phyloP scores from a whole-genome alignment of 2,113 vertebrate species.

The Neodontobutis hainanensis region DNA sequence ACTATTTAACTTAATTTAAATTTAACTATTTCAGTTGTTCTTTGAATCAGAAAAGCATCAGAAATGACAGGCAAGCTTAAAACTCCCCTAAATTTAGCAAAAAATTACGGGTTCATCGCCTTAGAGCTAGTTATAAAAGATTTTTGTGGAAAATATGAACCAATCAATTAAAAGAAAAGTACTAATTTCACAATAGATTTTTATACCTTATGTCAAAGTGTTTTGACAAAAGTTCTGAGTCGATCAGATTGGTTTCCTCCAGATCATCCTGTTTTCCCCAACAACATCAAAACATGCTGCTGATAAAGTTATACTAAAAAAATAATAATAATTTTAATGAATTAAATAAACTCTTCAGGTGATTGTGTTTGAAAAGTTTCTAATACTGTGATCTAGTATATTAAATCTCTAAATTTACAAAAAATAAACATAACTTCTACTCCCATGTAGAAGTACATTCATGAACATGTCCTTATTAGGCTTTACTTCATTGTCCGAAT shows the following conservation, averaged over 20 bases:
- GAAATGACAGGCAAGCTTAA: not conserved
- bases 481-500: slow-evolving; percentile 36
- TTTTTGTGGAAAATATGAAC: no score
- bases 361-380: not conserved
- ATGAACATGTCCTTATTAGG: slow-evolving; percentile 56
- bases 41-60: slow-evolving; percentile 12
- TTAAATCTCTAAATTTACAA: slow-evolving; percentile 8
- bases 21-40: slow-evolving; percentile 19
- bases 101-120: slow-evolving; percentile 11
- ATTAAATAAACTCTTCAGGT: slow-evolving; percentile 44
- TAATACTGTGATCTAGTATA: slow-evolving; percentile 7
- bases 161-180: no score
- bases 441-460: slow-evolving; percentile 16
- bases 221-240: no score
- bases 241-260: no score
- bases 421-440: not conserved
- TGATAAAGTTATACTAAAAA: not conserved
- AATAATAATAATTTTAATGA: no score
- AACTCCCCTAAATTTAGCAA: not conserved
- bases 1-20: no score
- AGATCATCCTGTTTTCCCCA: no score
- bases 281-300: not conserved
- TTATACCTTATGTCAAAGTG: no score
- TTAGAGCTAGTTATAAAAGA: not conserved
- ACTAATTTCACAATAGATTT: no score